Percentiles rank a stretch among this genome's conserved stretches.
These are phyloP conservation scores for Entomobrya multifasciata DNA, from an alignment of 2,888 invertebrate genomes.

Conservation along the genomic window DNA sequence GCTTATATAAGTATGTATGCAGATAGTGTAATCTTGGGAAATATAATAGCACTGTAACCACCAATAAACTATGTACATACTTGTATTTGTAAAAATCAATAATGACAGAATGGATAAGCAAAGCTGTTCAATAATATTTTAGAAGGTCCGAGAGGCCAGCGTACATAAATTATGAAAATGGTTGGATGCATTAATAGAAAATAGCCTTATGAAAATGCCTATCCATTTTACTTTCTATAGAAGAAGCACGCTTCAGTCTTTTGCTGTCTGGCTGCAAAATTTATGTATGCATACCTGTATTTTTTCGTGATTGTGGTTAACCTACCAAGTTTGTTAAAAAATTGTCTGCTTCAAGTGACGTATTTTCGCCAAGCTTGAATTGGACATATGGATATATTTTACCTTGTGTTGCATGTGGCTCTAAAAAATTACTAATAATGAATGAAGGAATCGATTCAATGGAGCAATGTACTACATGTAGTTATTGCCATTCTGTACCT, in stretches of 20 bases:
- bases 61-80: not conserved
- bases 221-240: too few relatives aligned
- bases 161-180: constrained; percentile 55
- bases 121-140: constrained; percentile 30
- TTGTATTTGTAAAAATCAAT: constrained; percentile 58
- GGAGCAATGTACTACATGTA: not conserved
- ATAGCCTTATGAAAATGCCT: not conserved
- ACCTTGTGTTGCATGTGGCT: not conserved
- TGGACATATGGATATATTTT: not conserved
- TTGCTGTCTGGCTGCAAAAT: too few relatives aligned
- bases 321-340: not conserved
- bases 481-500: not conserved
- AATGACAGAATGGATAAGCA: constrained; percentile 31
- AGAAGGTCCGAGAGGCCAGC: constrained; percentile 55
- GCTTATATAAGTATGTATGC: too few relatives aligned
- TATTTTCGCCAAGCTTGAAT: too few relatives aligned
- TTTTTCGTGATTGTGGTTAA: not conserved
- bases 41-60: not conserved
- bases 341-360: too few relatives aligned
- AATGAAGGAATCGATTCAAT: not conserved
- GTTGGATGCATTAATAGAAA: not conserved
- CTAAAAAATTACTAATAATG: not conserved
- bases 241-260: too few relatives aligned
- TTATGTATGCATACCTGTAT: not conserved
- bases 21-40: not conserved